These are phyloP conservation scores for Drosophila lini DNA, from an alignment of 1,140 invertebrate genomes.

Conservation along the genomic window DNA sequence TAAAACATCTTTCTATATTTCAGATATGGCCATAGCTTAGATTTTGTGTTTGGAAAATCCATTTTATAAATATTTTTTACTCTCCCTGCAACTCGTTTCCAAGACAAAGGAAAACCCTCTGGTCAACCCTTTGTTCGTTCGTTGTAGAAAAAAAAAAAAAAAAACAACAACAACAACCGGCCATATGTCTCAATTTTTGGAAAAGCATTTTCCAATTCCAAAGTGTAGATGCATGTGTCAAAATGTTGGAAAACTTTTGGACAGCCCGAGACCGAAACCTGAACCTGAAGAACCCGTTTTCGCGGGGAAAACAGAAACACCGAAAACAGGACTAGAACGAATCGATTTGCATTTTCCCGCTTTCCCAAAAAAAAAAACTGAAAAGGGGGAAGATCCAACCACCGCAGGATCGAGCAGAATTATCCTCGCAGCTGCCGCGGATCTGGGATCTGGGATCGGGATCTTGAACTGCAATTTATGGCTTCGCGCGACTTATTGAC, in stretches of 20 bases:
- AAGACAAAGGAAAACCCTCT: background rate
- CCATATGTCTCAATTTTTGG: conserved; percentile 70
- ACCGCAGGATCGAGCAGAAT: conserved; percentile 30
- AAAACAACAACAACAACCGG: conserved; percentile 5
- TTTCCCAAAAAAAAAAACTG: conserved; percentile 1
- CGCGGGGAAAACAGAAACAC: conserved; percentile 1
- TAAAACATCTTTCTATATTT: no score
- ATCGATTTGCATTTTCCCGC: conserved; percentile 60
- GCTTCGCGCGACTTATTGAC: conserved; percentile 59
- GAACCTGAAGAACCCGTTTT: conserved; percentile 42
- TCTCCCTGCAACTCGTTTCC: background rate
- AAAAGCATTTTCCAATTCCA: conserved; percentile 42
- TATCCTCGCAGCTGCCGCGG: conserved; percentile 39
- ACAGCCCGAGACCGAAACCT: conserved; percentile 14
- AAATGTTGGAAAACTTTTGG: conserved; percentile 55
- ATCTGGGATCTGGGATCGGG: background rate
- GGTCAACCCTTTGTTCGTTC: conserved; percentile 37
- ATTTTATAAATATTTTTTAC: background rate
- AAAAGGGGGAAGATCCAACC: conserved; percentile 24
- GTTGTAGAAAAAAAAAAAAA: background rate
- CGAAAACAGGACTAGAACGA: conserved; percentile 54
- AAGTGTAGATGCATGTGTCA: conserved; percentile 46
- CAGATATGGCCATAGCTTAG: no score
- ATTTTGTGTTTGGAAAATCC: background rate
- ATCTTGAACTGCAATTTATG: conserved; percentile 53